A percentile compares a stretch with the other conserved stretches of the same genome.
Conservation (phyloP, 1,140 invertebrate genomes). For the Heliconius melpomene region DNA sequence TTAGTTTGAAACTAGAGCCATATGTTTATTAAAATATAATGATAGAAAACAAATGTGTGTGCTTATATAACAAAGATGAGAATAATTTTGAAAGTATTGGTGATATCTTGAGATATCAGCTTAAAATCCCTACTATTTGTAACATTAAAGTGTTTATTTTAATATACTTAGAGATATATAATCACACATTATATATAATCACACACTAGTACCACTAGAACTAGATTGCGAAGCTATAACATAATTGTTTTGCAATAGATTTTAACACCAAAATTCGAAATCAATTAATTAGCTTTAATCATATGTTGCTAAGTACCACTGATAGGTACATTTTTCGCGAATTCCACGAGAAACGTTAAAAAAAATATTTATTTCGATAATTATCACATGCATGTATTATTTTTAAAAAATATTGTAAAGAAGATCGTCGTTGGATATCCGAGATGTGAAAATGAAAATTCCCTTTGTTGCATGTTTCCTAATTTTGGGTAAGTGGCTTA, state of each 20-base stretch:
- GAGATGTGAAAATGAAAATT: conserved; percentile 59
- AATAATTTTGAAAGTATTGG: not conserved
- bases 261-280: conserved; percentile 68
- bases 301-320: conserved; percentile 72
- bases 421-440: conserved; percentile 78
- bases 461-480: conserved; percentile 65
- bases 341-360: conserved; percentile 45
- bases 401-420: conserved; percentile 50
- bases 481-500: conserved; percentile 63
- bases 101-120: too few species aligned
- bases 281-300: conserved; percentile 66
- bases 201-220: conserved; percentile 54
- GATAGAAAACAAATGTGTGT: conserved; percentile 54
- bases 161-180: not conserved
- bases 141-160: not conserved
- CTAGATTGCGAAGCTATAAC: conserved; percentile 74
- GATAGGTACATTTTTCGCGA: conserved; percentile 54
- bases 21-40: conserved; percentile 56
- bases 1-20: conserved; percentile 70
- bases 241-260: conserved; percentile 75
- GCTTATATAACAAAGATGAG: conserved; percentile 40
- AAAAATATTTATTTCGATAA: conserved; percentile 35
- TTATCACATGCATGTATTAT: conserved; percentile 55
- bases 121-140: not conserved
- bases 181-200: conserved; percentile 45